phyloP scores from a whole-genome alignment of 2,113 vertebrate species.

The Hemiscyllium ocellatum region DNA sequence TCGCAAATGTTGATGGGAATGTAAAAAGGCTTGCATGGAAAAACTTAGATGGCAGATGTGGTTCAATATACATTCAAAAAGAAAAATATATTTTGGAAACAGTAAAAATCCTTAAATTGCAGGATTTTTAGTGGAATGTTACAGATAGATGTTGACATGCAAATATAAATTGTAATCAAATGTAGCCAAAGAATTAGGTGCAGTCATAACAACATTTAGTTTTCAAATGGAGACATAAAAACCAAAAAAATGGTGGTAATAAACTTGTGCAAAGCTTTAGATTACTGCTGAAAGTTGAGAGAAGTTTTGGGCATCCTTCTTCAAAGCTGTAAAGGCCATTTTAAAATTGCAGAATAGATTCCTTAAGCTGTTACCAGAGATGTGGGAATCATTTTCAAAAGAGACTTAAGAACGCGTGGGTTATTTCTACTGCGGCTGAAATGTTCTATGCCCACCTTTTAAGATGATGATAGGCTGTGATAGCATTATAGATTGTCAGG shows the following conservation, averaged over 20 bases:
- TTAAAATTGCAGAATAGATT: background rate
- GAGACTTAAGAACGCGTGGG: background rate
- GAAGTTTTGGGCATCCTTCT: background rate
- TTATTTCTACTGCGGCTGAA: background rate
- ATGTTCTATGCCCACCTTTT: background rate
- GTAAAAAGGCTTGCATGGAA: too few relatives aligned
- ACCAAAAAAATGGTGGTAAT: background rate
- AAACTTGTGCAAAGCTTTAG: background rate
- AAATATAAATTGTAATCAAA: background rate
- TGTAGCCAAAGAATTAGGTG: background rate
- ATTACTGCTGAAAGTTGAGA: background rate
- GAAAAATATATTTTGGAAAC: background rate
- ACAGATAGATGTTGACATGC: background rate
- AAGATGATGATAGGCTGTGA: background rate
- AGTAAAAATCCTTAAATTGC: background rate
- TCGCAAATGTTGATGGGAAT: too few relatives aligned
- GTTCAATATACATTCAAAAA: background rate
- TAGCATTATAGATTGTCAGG: background rate
- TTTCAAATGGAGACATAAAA: background rate
- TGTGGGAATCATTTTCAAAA: background rate
- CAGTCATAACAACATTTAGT: background rate
- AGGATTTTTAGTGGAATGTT: background rate
- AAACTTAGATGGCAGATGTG: background rate
- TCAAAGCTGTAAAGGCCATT: background rate
- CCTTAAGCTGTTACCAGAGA: background rate